These are phyloP conservation scores for Callospermophilus lateralis DNA, from an alignment of 2,113 vertebrate genomes.

Conservation along the genomic window DNA sequence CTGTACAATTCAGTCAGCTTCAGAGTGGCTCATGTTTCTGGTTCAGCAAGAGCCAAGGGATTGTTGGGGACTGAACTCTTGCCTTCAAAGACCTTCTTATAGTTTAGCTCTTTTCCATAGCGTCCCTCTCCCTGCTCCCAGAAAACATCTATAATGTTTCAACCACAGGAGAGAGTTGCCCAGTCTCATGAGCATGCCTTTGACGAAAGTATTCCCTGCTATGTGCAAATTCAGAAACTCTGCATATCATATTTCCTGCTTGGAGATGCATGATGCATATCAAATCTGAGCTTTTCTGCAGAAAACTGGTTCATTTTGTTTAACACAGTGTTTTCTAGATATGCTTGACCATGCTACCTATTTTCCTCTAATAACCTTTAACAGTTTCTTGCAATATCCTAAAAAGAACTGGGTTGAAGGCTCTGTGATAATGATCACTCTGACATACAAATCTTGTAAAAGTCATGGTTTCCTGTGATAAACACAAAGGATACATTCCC, in stretches of 20 bases:
- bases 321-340: constrained; percentile 39
- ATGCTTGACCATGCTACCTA: neutral
- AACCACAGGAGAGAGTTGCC: neutral
- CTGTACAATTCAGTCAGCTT: constrained; percentile 60
- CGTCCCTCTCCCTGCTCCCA: rapidly evolving
- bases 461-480: constrained; percentile 51
- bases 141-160: neutral
- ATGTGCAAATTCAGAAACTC: neutral
- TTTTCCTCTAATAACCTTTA: constrained; percentile 40
- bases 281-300: constrained; percentile 52
- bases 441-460: constrained; percentile 63
- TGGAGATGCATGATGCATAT: neutral
- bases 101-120: neutral
- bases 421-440: constrained; percentile 49
- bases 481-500: neutral
- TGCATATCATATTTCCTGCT: neutral
- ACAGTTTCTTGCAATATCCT: constrained; percentile 32
- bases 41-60: constrained; percentile 52
- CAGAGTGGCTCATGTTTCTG: constrained; percentile 56
- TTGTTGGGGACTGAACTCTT: neutral
- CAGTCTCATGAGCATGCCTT: neutral
- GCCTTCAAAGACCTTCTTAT: constrained; percentile 23
- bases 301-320: constrained; percentile 63
- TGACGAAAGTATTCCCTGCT: constrained; percentile 16
- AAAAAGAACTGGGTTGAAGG: constrained; percentile 1